Percentiles rank a stretch among this genome's conserved stretches.
Conservation (phyloP, 1,140 invertebrate genomes). For the Thaumatotibia leucotreta region DNA sequence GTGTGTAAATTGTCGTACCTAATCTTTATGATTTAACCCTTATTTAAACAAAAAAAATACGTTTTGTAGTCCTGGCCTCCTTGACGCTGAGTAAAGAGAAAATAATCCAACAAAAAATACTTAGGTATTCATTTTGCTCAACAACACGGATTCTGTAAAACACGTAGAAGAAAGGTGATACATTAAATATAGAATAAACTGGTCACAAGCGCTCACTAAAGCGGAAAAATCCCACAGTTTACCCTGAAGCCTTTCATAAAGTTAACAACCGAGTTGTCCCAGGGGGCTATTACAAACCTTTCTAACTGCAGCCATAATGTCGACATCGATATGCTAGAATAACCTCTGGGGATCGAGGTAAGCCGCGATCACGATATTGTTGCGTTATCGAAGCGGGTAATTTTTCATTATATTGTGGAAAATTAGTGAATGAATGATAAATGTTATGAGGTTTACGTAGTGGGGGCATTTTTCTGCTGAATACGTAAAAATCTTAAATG, state of each 20-base stretch:
- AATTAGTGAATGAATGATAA: neutral
- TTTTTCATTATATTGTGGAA: neutral
- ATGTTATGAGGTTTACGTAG: neutral
- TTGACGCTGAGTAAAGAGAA: too few relatives aligned
- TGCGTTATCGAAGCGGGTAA: neutral
- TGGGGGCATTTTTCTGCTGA: too few relatives aligned
- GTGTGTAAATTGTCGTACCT: too few relatives aligned
- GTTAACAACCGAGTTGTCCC: neutral
- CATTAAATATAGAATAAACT: neutral
- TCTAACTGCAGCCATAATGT: slow-evolving; percentile 2
- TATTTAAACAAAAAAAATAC: too few relatives aligned
- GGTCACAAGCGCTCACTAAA: neutral
- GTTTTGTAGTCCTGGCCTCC: too few relatives aligned
- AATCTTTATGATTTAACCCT: too few relatives aligned
- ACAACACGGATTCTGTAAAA: too few relatives aligned
- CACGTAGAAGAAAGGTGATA: neutral
- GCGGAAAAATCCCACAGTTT: neutral
- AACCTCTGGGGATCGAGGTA: neutral
- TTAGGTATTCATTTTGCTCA: too few relatives aligned
- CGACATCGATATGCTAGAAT: neutral
- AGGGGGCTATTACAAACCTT: slow-evolving; percentile 1
- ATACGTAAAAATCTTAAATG: too few relatives aligned
- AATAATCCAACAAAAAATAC: too few relatives aligned
- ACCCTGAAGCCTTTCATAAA: neutral
- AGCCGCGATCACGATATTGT: neutral